Percentiles rank a stretch among this genome's conserved stretches.
Evolutionary conservation across 2,888 invertebrate species (phyloP).

Genomic region (Melanchra persicariae): DNA sequence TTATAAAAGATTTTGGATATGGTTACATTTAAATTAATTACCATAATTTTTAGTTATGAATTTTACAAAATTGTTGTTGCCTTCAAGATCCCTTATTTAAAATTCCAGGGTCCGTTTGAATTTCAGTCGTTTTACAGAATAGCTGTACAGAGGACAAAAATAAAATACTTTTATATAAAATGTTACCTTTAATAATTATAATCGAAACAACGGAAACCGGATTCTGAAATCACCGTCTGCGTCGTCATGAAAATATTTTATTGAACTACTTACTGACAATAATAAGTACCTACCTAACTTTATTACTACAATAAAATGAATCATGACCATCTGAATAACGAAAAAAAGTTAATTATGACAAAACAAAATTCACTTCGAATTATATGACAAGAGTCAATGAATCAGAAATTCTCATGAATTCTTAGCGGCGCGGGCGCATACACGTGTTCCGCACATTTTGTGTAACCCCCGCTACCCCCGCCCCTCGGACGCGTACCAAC

Average conservation of each 20-base stretch:
- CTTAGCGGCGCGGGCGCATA: constrained; percentile 73
- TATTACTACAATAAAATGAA: constrained; percentile 44
- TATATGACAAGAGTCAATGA: constrained; percentile 83
- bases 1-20: not conserved
- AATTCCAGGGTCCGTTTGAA: no score
- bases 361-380: constrained; percentile 68
- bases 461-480: constrained; percentile 73
- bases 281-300: not conserved
- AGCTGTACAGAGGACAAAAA: not conserved
- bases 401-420: constrained; percentile 88
- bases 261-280: not conserved
- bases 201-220: not conserved
- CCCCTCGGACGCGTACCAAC: constrained; percentile 69
- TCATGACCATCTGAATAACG: constrained; percentile 51
- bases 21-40: not conserved
- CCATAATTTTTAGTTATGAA: not conserved
- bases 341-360: constrained; percentile 67
- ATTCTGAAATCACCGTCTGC: not conserved
- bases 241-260: not conserved
- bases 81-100: no score
- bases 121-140: not conserved
- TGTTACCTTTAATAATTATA: no score
- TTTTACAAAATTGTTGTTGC: not conserved
- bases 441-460: constrained; percentile 87
- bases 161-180: not conserved